Conservation (phyloP, 2,888 invertebrate species). For the Zele albiditarsus region DNA sequence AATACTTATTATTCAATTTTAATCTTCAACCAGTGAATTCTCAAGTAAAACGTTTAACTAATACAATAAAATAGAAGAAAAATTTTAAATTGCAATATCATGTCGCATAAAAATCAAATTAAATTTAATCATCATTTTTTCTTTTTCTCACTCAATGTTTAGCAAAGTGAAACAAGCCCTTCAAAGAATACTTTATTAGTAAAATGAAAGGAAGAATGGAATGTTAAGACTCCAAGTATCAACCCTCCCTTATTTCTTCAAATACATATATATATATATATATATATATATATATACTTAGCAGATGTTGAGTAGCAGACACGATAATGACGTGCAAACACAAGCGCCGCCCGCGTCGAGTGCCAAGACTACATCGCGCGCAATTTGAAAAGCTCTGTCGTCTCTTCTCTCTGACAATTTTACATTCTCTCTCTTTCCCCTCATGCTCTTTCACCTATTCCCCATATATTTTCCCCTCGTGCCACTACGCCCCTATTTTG, state of each 20-base stretch:
- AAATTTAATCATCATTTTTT: no score
- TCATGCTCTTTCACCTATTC: not conserved
- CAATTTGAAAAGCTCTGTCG: constrained; percentile 25
- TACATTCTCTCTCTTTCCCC: constrained; percentile 14
- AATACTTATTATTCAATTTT: no score
- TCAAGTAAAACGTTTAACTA: no score
- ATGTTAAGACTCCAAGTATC: not conserved
- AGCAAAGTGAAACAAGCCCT: not conserved
- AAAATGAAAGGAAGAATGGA: constrained; percentile 29
- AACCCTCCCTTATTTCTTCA: not conserved
- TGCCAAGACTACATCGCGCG: constrained; percentile 13
- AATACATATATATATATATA: not conserved
- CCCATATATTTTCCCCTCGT: constrained; percentile 23
- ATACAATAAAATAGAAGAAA: no score
- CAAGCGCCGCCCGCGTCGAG: constrained; percentile 53
- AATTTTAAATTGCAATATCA: no score
- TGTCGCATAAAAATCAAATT: no score
- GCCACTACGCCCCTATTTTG: not conserved
- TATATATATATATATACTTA: not conserved
- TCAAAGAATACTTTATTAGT: constrained; percentile 3
- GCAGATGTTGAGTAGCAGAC: not conserved
- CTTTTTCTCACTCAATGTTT: not conserved
- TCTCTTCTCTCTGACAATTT: constrained; percentile 24
- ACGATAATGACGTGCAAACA: constrained; percentile 70
- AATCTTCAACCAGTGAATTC: no score